Evolutionary conservation across 1,140 invertebrate genomes (phyloP), one percentile per base, ranked within the genome.

Genomic region (Caenorhabditis tropicalis): DNA sequence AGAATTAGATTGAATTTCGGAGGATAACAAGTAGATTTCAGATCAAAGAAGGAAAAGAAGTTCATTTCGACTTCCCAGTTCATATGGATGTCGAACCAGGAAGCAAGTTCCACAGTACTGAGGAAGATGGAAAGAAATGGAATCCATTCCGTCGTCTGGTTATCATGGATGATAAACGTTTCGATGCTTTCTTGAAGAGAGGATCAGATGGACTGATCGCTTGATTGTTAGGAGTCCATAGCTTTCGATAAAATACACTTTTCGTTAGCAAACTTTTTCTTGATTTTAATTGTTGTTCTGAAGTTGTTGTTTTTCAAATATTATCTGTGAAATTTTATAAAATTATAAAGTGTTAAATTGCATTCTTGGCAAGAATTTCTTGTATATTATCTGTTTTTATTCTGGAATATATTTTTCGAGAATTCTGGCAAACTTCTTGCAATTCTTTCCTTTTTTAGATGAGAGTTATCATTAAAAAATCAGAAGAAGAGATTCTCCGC

Each of bases 81-180:
- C 84, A 85, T 24, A 81, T 82, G 33, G 84, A 85, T 33, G 79
- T 85, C 0, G 84, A 85, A 21, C 36, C 79, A 24, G 84, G 60
- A 46, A 85, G 84, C 56, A 85, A 85, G 33, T 85, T 85, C 24
- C 84, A 85, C 31, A 81, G n/a, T 27, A 70, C 49, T 21, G 84
- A 81, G 19, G 82, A 85, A 48, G 84, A 81, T 1, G 84, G 84
- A 29, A 81, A 85, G 29, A 85, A 56, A 21, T 82, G n/a, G 19
- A 49, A 43, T 24, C 79, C 84, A n/a, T 85, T 51, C 79, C 49
- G 84, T 36, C 79, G 84, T 2, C 46, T 60, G 0, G 82, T 82
- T 1, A 58, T 82, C n/a, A 82, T 82, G 82, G 82, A 82, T 39
- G 16, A 27, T 9, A 48, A 46, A 46, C 56, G 82, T 24, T 74